Base-by-base conservation (phyloP, 1,140 invertebrate genomes). In the Drosophila asahinai region DNA sequence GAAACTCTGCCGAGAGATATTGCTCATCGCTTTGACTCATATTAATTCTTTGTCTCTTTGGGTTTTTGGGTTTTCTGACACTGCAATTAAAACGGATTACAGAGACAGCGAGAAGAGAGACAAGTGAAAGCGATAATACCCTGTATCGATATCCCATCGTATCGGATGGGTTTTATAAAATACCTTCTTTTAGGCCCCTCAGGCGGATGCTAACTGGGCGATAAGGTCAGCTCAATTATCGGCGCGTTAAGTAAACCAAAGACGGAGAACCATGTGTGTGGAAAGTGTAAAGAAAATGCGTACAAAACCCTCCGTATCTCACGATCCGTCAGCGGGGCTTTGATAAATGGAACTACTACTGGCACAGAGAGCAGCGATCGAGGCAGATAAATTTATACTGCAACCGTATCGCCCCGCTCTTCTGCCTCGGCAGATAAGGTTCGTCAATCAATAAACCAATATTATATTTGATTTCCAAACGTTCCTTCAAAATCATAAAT, bases 141-240 rank as follows among this genome's bases (percentile, higher is more conserved):
- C 5, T 42, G 59, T 58, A 19, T 73, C 30, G 52, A 11, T 47
- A 67, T 65, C 19, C 25, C 5, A 12, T 52, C 27, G 63, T 11
- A 66, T 68, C 47, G 62, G 12, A 49, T 70, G 19, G 36, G 30
- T 14, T 58, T 33, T 61, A 17, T 17, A 38, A 8, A 25, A 17
- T 36, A 66, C 22, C 33, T 65, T 48, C 11, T 33, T 5, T 38
- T 12, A 3, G 30, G 7, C 40, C 48, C 38, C 62, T 63, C 14
- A 19, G 67, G 64, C 67, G 52, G 67, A 67, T 71, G 67, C 67
- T 68, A 71, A 71, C 67, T 67, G 63, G 67, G 63, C 63, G 63
- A 71, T 70, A 70, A 64, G 67, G 67, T 67, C 67, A 54, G 67
- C 63, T 67, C 62, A 70, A 70, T 70, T 67, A 70, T 70, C 67